phyloP scores from a whole-genome alignment of 2,888 invertebrate genomes.

The Drosophila infuscata region DNA sequence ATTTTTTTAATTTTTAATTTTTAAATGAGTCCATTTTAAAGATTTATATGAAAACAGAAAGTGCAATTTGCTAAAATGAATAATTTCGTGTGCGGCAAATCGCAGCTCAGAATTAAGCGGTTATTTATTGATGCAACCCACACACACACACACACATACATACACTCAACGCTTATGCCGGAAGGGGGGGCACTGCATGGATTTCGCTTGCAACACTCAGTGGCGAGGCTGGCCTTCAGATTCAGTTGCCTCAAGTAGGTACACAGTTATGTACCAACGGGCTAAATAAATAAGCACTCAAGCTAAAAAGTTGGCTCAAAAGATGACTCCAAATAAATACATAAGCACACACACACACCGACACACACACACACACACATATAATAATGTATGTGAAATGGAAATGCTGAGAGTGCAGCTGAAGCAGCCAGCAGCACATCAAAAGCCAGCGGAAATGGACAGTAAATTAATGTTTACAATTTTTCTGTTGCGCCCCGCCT shows the following conservation, averaged over 20 bases:
- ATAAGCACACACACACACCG: slow-evolving; percentile 37
- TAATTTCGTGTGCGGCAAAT: neutral
- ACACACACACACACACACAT: slow-evolving; percentile 15
- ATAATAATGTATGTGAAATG: slow-evolving; percentile 32
- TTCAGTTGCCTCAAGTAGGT: slow-evolving; percentile 26
- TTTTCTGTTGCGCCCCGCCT: slow-evolving; percentile 60
- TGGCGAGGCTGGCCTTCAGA: slow-evolving; percentile 47
- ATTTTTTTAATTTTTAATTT: neutral
- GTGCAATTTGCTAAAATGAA: neutral
- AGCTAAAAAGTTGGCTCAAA: slow-evolving; percentile 43
- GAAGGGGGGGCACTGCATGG: slow-evolving; percentile 27
- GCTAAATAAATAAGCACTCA: slow-evolving; percentile 71
- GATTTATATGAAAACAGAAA: neutral
- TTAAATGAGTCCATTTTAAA: neutral
- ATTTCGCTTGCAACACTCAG: slow-evolving; percentile 16
- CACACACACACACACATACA: neutral
- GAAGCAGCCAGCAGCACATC: slow-evolving; percentile 44
- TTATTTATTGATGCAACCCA: slow-evolving; percentile 17
- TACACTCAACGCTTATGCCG: slow-evolving; percentile 5
- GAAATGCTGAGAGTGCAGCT: slow-evolving; percentile 44
- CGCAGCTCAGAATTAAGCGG: slow-evolving; percentile 2
- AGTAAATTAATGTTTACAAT: slow-evolving; percentile 82
- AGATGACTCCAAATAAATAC: slow-evolving; percentile 62
- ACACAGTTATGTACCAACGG: slow-evolving; percentile 14
- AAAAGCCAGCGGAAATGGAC: slow-evolving; percentile 77